These are phyloP conservation scores for Apodemia hepburni DNA, from an alignment of 2,888 invertebrate genomes.

Conservation along the genomic window DNA sequence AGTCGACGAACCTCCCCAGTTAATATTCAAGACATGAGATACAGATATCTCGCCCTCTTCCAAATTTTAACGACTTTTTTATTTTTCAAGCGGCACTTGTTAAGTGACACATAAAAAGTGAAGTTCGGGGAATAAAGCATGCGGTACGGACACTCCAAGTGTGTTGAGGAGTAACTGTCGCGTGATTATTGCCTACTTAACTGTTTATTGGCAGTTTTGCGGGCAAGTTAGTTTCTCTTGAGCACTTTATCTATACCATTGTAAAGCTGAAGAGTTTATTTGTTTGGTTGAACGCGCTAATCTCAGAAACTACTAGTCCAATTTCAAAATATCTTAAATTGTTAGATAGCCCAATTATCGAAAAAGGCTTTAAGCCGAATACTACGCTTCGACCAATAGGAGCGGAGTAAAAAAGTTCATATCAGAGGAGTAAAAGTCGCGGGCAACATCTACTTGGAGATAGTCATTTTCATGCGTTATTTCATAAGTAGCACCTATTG, in stretches of 20 bases:
- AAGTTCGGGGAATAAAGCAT: slow-evolving; percentile 35
- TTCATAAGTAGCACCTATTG: too few relatives aligned
- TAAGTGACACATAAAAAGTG: slow-evolving; percentile 36
- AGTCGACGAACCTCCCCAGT: slow-evolving; percentile 27
- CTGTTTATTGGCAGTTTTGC: neutral
- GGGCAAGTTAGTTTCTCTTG: neutral
- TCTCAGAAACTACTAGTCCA: too few relatives aligned
- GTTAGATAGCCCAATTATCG: too few relatives aligned
- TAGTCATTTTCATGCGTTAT: too few relatives aligned
- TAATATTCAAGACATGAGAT: slow-evolving; percentile 32
- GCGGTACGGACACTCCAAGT: slow-evolving; percentile 28
- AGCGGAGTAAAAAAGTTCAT: too few relatives aligned
- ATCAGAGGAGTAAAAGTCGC: too few relatives aligned
- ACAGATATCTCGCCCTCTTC: slow-evolving; percentile 31
- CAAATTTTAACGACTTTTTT: slow-evolving; percentile 39
- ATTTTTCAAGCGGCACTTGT: slow-evolving; percentile 39
- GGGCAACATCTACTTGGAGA: too few relatives aligned
- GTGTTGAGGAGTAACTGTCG: slow-evolving; percentile 9
- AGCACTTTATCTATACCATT: neutral
- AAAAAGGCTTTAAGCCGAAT: too few relatives aligned
- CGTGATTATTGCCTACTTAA: slow-evolving; percentile 23
- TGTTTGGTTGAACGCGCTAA: too few relatives aligned
- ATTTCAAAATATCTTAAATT: too few relatives aligned
- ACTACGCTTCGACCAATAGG: too few relatives aligned
- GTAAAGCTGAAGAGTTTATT: too few relatives aligned